Evolutionary conservation across 1,140 invertebrate genomes (phyloP), one percentile per base, ranked within the genome.

Genomic region (Ceratosolen solmsi): DNA sequence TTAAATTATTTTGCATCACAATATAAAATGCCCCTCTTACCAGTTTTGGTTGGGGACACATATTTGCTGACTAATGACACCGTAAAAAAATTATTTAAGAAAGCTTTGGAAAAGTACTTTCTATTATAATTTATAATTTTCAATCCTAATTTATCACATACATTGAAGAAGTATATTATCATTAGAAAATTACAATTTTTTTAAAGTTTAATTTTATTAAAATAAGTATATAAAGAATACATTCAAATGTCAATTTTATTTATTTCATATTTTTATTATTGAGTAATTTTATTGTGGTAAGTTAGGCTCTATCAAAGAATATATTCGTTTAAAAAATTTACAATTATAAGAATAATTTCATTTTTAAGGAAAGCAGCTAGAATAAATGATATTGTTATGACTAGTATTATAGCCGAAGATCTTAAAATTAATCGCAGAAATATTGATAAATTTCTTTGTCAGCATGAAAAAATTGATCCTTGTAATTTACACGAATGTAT

Each of bases 21-120:
- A 49, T 1, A 13, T 71, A 27, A 15, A 11, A 2, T 8, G 15
- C 4, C 41, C 2, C 0, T 5, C 8, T 71, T 17, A 49, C 9
- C 41, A 73, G n/a, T 27, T 51, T 72, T 72, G 41, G 5, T 27
- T 17, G 71, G 49, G 20, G 25, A 73, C 15, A 54, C 13, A 8
- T 73, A 73, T 73, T 73, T 73, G 20, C 22, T 73, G 27, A 54
- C 71, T 20, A 73, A 73, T 54, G 71, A 73, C 27, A 73, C 27
- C 11, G 33, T 73, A 54, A 2, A 72, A 1, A 51, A 51, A 27
- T 30, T 72, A 15, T 51, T 72, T 30, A 4, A 72, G 9, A n/a
- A 72, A 49, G 25, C 27, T 72, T 72, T 73, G 46, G 9, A 54
- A 73, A 73, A 73, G 71, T 73, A 73, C 20, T 30, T 73, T 20